Evolutionary conservation across 2,113 vertebrate genomes (phyloP), one percentile per base, ranked within the genome.

Genomic region (Mesoclemmys tuberculata): DNA sequence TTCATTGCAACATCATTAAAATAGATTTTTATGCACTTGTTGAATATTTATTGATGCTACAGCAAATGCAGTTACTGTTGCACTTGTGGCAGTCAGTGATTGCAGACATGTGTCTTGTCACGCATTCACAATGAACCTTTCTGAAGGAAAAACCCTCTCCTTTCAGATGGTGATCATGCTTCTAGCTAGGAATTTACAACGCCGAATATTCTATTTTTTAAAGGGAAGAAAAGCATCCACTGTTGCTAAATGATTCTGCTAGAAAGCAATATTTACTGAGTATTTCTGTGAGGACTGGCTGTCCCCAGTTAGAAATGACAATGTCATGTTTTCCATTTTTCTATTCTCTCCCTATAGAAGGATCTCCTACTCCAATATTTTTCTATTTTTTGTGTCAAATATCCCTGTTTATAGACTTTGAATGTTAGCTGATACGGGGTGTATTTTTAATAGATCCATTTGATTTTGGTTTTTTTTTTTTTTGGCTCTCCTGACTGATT

Each of bases 1-100:
- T 98, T 97, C 93, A 97, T 96, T 95, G 90, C 97, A 97, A 94
- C 14, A 68, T 94, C 95, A 98, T 98, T 98, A 98, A 98, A 98
- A 95, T 94, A 89, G 91, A 98, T 98, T 98, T 98, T 97, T 98
- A 98, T 98, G 95, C 87, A 96, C 80, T 86, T 91, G 93, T 74
- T 96, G 74, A 19, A 56, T 51, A 48, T 87, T 95, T 90, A 61
- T 87, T 88, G 88, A 19, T 86, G 46, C n/a, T 49, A 22, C 68
- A 89, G 46, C 61, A 74, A 27, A 54, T 24, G 13, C 4, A 19
- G 4, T 75, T 80, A 16, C n/a, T 56, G 14, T 88, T 83, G 78
- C 87, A 11, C 29, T 64, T 81, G 13, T 41, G 71, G 80, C 27
- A 22, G 22, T n/a, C 68, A 2, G 27, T 58, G 81, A 84, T 12